A percentile compares a stretch with the other conserved stretches of the same genome.
These are phyloP conservation scores for Linnaemya tessellans DNA, from an alignment of 2,888 invertebrate species.

Conservation along the genomic window DNA sequence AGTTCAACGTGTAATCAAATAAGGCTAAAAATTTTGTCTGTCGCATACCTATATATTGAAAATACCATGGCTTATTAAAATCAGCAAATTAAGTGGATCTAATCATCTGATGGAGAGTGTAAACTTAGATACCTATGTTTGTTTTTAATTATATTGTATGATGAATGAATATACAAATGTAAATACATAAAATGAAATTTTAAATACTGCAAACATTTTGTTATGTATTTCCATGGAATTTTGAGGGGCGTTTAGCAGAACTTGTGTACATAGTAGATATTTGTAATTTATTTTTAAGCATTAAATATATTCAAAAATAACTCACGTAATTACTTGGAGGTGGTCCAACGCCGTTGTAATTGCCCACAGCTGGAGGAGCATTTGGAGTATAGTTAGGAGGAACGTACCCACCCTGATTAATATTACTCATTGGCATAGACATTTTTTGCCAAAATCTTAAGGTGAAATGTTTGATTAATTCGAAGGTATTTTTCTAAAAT, in stretches of 20 bases:
- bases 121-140: too few relatives aligned
- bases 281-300: neutral
- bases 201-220: neutral
- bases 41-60: too few relatives aligned
- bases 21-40: too few relatives aligned
- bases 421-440: conserved; percentile 79
- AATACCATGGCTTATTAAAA: too few relatives aligned
- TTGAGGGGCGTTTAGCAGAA: conserved; percentile 45
- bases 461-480: neutral
- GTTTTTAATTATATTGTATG: too few relatives aligned
- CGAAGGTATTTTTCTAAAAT: neutral
- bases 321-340: conserved; percentile 78
- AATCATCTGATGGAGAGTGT: too few relatives aligned
- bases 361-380: conserved; percentile 74
- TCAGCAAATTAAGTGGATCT: too few relatives aligned
- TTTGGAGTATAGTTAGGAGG: conserved; percentile 77
- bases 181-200: too few relatives aligned
- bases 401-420: conserved; percentile 80
- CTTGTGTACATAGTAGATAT: neutral
- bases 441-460: conserved; percentile 48
- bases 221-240: neutral
- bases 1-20: too few relatives aligned
- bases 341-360: conserved; percentile 75
- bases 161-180: neutral
- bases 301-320: conserved; percentile 36